Conservation (phyloP, 2,888 invertebrate species). For the Ennomos erosarius region DNA sequence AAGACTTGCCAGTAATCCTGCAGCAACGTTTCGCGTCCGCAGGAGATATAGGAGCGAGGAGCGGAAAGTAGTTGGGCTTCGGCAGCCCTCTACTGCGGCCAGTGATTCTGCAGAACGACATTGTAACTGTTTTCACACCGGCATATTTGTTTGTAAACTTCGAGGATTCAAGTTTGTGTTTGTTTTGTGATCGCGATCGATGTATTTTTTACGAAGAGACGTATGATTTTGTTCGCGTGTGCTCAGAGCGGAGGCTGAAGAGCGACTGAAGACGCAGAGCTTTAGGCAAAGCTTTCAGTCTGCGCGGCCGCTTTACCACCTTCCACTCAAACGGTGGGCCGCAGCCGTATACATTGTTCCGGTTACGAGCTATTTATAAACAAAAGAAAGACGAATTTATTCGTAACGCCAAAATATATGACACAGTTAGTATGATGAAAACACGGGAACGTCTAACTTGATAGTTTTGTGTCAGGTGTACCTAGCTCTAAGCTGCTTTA, state of each 20-base stretch:
- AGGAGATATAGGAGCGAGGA: constrained; percentile 92
- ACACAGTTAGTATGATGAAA: constrained; percentile 73
- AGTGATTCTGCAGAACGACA: constrained; percentile 93
- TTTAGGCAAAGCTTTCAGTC: constrained; percentile 54
- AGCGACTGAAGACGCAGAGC: constrained; percentile 66
- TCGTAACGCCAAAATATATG: constrained; percentile 72
- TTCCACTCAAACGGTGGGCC: constrained; percentile 79
- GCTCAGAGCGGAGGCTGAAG: constrained; percentile 62
- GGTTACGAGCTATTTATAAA: constrained; percentile 82
- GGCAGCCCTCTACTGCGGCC: constrained; percentile 92
- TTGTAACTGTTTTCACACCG: constrained; percentile 65
- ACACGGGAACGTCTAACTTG: constrained; percentile 53
- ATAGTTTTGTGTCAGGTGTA: constrained; percentile 38
- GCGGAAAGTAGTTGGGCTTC: constrained; percentile 92
- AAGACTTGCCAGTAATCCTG: constrained; percentile 91
- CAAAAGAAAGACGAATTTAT: constrained; percentile 78
- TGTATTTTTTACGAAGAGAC: constrained; percentile 50
- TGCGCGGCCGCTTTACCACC: constrained; percentile 70
- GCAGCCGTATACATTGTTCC: constrained; percentile 79
- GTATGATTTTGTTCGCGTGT: constrained; percentile 62
- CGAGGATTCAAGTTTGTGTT: constrained; percentile 36
- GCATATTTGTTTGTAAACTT: constrained; percentile 72
- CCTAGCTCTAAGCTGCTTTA: constrained; percentile 25
- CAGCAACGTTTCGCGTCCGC: constrained; percentile 93
- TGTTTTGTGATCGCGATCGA: constrained; percentile 54